phyloP scores from a whole-genome alignment of 2,888 invertebrate genomes.

The Microdon myrmicae region DNA sequence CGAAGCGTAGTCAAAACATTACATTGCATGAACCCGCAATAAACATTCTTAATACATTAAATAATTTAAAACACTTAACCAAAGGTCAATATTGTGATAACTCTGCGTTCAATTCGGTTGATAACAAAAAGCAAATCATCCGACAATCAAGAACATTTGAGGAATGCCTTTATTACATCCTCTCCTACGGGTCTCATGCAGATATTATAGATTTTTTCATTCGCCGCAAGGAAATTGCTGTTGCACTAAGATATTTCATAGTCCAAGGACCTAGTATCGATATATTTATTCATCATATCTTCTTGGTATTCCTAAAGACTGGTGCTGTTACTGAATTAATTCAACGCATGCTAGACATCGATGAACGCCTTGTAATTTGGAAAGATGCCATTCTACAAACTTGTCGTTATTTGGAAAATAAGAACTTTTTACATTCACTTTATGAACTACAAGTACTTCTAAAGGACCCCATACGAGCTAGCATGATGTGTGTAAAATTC shows the following conservation, averaged over 20 bases:
- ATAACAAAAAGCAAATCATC: conserved; percentile 35
- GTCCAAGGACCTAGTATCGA: conserved; percentile 77
- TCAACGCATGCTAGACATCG: conserved; percentile 73
- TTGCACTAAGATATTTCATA: conserved; percentile 77
- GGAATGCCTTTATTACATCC: conserved; percentile 85
- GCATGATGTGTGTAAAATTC: conserved; percentile 82
- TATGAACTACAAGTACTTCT: conserved; percentile 79
- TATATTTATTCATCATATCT: conserved; percentile 77
- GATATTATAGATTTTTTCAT: conserved; percentile 81
- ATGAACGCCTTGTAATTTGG: conserved; percentile 76
- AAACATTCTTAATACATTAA: conserved; percentile 72
- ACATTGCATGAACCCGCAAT: conserved; percentile 71
- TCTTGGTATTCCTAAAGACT: conserved; percentile 74
- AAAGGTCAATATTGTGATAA: conserved; percentile 68
- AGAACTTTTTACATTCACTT: conserved; percentile 75
- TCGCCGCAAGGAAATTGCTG: conserved; percentile 75
- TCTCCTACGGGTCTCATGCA: conserved; percentile 80
- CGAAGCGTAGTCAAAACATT: conserved; percentile 69
- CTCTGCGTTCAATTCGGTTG: conserved; percentile 20
- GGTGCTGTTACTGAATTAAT: conserved; percentile 73
- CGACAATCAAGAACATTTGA: conserved; percentile 71
- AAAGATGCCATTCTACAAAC: conserved; percentile 76
- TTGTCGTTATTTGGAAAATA: conserved; percentile 78
- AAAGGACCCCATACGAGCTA: conserved; percentile 79
- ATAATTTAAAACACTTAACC: conserved; percentile 70